A percentile compares a stretch with the other conserved stretches of the same genome.
These are phyloP conservation scores for Nesidiocoris tenuis DNA, from an alignment of 2,888 invertebrate genomes.

Conservation along the genomic window DNA sequence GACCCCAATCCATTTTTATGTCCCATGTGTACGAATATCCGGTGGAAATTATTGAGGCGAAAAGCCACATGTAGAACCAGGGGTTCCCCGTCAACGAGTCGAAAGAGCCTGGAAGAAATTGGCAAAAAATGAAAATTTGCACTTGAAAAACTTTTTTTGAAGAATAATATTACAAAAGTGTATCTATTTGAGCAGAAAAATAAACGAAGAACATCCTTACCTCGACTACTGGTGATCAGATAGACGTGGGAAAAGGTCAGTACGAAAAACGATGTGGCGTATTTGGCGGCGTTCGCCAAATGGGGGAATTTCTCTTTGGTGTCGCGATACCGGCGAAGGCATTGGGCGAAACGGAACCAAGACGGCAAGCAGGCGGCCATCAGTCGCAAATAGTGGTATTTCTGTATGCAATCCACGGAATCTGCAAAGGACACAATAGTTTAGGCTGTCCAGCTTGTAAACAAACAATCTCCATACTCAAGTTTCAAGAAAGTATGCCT, in stretches of 20 bases:
- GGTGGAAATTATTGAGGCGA: constrained; percentile 80
- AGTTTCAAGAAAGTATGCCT: too few species aligned
- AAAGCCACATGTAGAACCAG: constrained; percentile 87
- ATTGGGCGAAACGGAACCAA: constrained; percentile 97
- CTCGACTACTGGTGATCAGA: constrained; percentile 62
- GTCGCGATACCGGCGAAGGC: constrained; percentile 90
- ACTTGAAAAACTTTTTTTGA: too few species aligned
- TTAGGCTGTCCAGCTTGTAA: too few species aligned
- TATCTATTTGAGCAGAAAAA: too few species aligned
- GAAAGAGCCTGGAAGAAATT: constrained; percentile 55
- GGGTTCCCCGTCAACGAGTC: constrained; percentile 67
- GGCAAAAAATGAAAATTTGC: not conserved
- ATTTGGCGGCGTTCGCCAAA: constrained; percentile 96
- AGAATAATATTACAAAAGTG: too few species aligned
- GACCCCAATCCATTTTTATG: constrained; percentile 98
- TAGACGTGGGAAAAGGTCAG: constrained; percentile 79
- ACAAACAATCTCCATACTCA: too few species aligned
- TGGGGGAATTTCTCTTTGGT: constrained; percentile 92
- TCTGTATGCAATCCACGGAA: constrained; percentile 41
- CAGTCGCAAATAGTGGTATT: constrained; percentile 65
- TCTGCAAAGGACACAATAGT: not conserved
- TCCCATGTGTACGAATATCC: constrained; percentile 98
- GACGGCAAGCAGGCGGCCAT: constrained; percentile 91
- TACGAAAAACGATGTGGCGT: constrained; percentile 94
- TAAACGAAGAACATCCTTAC: too few species aligned